Percentiles rank a stretch among this genome's conserved stretches.
Conservation (phyloP, 92 coral and sea anemone genomes). For the Phenganax marumi region DNA sequence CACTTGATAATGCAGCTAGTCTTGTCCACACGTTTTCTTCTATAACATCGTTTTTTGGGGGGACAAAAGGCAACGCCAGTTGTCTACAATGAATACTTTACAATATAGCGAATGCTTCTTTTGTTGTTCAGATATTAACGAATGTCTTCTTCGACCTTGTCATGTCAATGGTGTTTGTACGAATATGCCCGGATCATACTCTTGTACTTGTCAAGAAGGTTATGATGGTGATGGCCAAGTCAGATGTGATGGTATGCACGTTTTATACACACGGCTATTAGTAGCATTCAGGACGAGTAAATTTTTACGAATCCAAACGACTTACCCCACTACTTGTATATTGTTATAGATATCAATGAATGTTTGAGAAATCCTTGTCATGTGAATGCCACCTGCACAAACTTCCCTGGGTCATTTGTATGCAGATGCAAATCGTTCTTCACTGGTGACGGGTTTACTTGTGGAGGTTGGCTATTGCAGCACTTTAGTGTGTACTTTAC, state of each 20-base stretch:
- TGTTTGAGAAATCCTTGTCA: conserved; percentile 52
- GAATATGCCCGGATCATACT: conserved; percentile 34
- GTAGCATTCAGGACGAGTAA: too few species aligned
- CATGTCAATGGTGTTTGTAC: conserved; percentile 35
- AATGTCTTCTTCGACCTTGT: conserved; percentile 50
- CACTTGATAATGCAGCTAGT: too few species aligned
- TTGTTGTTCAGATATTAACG: conserved; percentile 50
- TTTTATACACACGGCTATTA: too few species aligned
- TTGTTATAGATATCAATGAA: conserved; percentile 54
- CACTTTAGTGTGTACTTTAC: neutral
- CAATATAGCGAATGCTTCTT: neutral
- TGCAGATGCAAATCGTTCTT: conserved; percentile 61
- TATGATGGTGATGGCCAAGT: conserved; percentile 36
- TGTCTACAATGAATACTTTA: too few species aligned
- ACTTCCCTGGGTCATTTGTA: conserved; percentile 55
- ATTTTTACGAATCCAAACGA: too few species aligned
- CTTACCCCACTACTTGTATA: neutral
- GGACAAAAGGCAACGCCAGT: too few species aligned
- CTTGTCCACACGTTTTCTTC: too few species aligned
- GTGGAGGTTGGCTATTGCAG: conserved; percentile 53
- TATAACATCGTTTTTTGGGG: too few species aligned
- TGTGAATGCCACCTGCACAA: conserved; percentile 57
- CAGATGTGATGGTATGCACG: conserved; percentile 14
- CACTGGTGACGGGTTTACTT: conserved; percentile 47
- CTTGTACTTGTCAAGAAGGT: conserved; percentile 38